These are phyloP conservation scores for Eulimnadia texana DNA, from an alignment of 1,140 invertebrate genomes.

Conservation along the genomic window DNA sequence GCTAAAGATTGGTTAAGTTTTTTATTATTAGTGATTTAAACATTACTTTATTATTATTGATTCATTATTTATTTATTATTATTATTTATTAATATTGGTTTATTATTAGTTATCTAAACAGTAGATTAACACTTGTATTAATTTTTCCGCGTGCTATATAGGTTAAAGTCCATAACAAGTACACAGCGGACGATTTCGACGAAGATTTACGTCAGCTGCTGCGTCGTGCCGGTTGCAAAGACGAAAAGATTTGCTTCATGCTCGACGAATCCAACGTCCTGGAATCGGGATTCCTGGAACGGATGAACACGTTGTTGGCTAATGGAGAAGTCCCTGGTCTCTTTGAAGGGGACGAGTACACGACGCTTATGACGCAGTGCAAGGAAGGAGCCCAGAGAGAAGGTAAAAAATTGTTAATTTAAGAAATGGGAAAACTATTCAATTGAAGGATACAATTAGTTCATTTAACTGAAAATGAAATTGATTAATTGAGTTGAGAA, in stretches of 20 bases:
- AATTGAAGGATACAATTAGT: too few relatives aligned
- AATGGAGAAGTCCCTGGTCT: conserved; percentile 93
- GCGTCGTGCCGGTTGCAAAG: conserved; percentile 86
- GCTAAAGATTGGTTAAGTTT: too few relatives aligned
- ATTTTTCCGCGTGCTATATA: too few relatives aligned
- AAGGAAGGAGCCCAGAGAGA: conserved; percentile 97
- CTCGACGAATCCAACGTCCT: conserved; percentile 98
- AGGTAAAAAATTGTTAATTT: conserved; percentile 28
- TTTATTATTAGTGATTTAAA: too few relatives aligned
- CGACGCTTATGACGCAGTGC: conserved; percentile 97
- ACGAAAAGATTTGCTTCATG: conserved; percentile 98
- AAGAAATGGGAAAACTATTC: too few relatives aligned
- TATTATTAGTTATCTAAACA: too few relatives aligned
- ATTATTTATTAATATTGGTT: too few relatives aligned
- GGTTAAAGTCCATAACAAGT: conserved; percentile 71
- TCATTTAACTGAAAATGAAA: too few relatives aligned
- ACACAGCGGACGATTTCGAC: conserved; percentile 95
- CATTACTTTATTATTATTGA: too few relatives aligned
- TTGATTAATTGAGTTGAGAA: too few relatives aligned
- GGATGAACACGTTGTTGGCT: conserved; percentile 97
- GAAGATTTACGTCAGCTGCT: conserved; percentile 91
- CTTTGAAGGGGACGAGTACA: conserved; percentile 66
- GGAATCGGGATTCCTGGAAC: conserved; percentile 94
- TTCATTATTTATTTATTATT: too few relatives aligned
- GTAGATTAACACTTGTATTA: too few relatives aligned